Base-by-base conservation (phyloP, 2,113 vertebrate species). In the Fulica atra region DNA sequence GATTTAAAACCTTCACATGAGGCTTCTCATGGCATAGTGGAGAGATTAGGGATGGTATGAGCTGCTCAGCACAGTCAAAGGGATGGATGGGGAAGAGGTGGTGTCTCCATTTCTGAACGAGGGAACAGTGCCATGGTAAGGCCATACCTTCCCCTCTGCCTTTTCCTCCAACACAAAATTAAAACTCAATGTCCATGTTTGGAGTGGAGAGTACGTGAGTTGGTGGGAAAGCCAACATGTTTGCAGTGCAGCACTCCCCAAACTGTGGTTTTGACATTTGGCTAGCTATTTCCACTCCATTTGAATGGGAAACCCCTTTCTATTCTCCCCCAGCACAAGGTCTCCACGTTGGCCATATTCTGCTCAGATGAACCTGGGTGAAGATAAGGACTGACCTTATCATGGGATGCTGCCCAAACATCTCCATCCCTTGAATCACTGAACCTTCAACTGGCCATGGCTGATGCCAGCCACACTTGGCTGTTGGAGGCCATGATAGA, bases 401-500 rank as follows among this genome's bases (percentile, higher is more conserved):
- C 40, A 50, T 2, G 1, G 13, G 13, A n/a, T 40, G 57, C 50
- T 88, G 63, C 21, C 81, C 50, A 78, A 50, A 69, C 8, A 65
- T 51, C 25, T 73, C 48, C 48, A 31, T 72, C 24, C 21, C 64
- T 44, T 63, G 36, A 83, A 68, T 59, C 42, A 54, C 1, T 33
- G 77, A 83, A 64, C 0, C 0, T 11, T 40, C 48, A 51, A 3
- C 1, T 87, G 38, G 44, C 33, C 53, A 17, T 0, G 0, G 48
- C 35, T 3, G 0, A 51, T 70, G 33, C 6, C 0, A 2, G 51
- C 26, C 40, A 35, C 9, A 13, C 13, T 42, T 31, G 17, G 64
- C 23, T 84, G 21, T 5, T 77, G 53, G 31, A 73, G 42, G 19
- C 21, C 54, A 56, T 21, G 38, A 64, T 16, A 35, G 6, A 40